Evolutionary conservation across 2,888 invertebrate species (phyloP).

Genomic region (Cyclophora albipunctata): DNA sequence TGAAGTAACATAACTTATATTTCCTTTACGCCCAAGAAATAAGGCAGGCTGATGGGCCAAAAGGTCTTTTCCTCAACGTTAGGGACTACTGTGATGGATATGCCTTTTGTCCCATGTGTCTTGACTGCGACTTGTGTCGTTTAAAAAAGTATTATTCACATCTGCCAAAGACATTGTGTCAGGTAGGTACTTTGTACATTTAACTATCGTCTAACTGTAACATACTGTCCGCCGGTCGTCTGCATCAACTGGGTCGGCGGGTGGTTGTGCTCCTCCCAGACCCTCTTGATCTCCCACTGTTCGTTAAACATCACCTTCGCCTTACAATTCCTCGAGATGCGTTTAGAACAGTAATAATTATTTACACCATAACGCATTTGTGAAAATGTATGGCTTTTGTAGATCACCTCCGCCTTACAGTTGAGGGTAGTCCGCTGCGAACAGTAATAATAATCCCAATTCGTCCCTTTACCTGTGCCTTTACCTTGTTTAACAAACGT

Average conservation of each 20-base stretch:
- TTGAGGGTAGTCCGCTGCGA: constrained; percentile 18
- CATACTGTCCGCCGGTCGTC: constrained; percentile 8
- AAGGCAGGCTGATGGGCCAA: too few relatives aligned
- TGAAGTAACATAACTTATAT: too few relatives aligned
- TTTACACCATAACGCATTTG: too few relatives aligned
- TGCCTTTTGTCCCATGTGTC: too few relatives aligned
- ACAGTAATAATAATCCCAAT: constrained; percentile 26
- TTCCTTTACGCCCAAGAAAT: too few relatives aligned
- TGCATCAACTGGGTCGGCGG: constrained; percentile 19
- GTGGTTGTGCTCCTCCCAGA: constrained; percentile 24
- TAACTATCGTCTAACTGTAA: not conserved
- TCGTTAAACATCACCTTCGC: constrained; percentile 24
- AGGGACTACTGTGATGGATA: too few relatives aligned
- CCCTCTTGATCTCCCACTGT: constrained; percentile 16
- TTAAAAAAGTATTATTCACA: too few relatives aligned
- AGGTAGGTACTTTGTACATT: too few relatives aligned
- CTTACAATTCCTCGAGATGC: constrained; percentile 11
- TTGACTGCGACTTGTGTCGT: too few relatives aligned
- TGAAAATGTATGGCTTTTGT: constrained; percentile 11
- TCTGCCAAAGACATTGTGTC: too few relatives aligned
- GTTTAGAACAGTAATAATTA: constrained; percentile 21
- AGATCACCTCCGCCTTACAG: constrained; percentile 24
- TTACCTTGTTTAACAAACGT: constrained; percentile 6
- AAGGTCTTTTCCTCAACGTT: too few relatives aligned
- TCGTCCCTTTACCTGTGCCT: not conserved